phyloP scores from a whole-genome alignment of 2,888 invertebrate species.

The Drosophila incognita region DNA sequence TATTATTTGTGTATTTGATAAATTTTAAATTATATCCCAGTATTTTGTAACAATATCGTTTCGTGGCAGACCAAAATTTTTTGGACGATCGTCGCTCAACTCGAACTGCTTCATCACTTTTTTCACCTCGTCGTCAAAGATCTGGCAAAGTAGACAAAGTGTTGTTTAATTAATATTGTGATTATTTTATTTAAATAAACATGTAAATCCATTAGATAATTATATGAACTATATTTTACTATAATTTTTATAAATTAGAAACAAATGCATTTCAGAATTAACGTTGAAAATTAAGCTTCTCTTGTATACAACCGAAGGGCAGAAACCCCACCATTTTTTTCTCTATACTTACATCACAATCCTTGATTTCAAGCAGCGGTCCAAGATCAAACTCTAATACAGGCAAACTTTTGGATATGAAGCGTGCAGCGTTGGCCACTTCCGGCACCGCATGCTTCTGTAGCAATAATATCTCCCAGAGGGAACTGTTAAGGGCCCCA shows the following conservation, averaged over 20 bases:
- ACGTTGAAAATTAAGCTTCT: background rate
- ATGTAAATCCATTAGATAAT: background rate
- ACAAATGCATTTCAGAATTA: background rate
- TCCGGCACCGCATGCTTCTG: constrained; percentile 90
- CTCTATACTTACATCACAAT: constrained; percentile 86
- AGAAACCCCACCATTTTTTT: background rate
- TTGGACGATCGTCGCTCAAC: constrained; percentile 91
- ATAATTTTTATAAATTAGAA: background rate
- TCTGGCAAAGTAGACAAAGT: constrained; percentile 83
- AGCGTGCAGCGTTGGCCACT: constrained; percentile 90
- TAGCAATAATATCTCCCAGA: constrained; percentile 96
- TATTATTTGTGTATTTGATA: background rate
- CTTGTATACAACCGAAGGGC: background rate
- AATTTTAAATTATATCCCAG: constrained; percentile 86
- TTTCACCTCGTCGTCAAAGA: constrained; percentile 92
- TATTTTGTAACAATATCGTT: constrained; percentile 89
- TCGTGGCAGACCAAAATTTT: constrained; percentile 87
- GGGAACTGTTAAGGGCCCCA: constrained; percentile 93
- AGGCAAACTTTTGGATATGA: constrained; percentile 89
- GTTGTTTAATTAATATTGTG: background rate
- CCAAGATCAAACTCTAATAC: constrained; percentile 89
- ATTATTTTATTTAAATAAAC: background rate
- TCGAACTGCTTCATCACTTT: constrained; percentile 91
- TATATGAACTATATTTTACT: background rate
- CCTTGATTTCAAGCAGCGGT: constrained; percentile 88